Base-by-base conservation (phyloP, 1,140 invertebrate genomes). In the Arion vulgaris region DNA sequence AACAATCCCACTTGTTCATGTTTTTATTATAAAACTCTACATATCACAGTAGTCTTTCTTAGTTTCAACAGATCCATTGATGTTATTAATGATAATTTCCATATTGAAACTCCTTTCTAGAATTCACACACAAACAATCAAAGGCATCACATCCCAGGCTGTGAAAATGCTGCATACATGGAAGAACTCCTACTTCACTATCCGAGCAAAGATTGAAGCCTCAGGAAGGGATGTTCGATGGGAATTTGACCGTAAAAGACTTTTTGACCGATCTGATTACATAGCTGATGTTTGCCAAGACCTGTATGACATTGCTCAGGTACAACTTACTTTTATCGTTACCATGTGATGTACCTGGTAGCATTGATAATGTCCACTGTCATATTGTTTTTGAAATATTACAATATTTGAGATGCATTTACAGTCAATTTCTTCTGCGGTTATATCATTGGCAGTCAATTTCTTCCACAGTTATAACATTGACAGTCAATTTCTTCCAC, bases 211-310 rank as follows among this genome's bases (percentile, higher is more conserved):
- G 80, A 97, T 97, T 80, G 96, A 97, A 91, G 85, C 94, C 11
- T 95, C 95, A 0, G 95, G 95, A 0, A 96, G 95, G 86, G 96
- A 95, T 0, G 93, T 94, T 1, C 93, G 96, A 15, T 97, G 96
- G 97, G 96, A 98, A 90, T 97, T 98, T 90, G 95, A 97, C 88
- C 94, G 95, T 79, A 94, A 93, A 5, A 93, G 94, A 66, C 91
- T 97, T 0, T 97, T 97, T 88, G 94, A 94, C 7, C 94, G 94
- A 71, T 96, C 96, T 0, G 96, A 97, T 88, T 96, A 97, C 87
- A 95, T 96, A 69, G 94, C 94, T n/a, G 49, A 77, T 7, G 95
- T 97, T 23, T 95, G 95, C 83, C 91, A 94, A 28, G 95, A 97
- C 89, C 92, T 97, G 39, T 92, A 94, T 36, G 93, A 95, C 85